phyloP scores from a whole-genome alignment of 2,888 invertebrate genomes.

The Epiblema foenella region DNA sequence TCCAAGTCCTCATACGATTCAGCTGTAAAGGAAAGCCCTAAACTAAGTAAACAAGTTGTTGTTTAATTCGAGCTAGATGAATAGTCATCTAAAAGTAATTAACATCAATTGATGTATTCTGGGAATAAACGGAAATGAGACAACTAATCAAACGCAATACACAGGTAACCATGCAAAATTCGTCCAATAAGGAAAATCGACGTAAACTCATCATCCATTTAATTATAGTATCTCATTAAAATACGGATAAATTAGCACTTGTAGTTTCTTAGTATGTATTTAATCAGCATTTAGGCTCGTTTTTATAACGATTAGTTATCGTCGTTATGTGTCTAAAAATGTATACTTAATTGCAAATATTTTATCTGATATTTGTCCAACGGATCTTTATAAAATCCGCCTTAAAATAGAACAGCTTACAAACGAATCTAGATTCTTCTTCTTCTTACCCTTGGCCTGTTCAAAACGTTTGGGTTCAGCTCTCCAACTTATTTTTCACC shows the following conservation, averaged over 20 bases:
- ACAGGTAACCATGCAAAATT: background rate
- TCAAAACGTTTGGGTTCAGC: no score
- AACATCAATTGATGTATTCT: conserved; percentile 30
- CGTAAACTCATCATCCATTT: conserved; percentile 15
- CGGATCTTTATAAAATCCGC: no score
- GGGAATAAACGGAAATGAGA: conserved; percentile 23
- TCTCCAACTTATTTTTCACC: no score
- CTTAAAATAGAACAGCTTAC: no score
- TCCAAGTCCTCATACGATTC: background rate
- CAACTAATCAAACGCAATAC: conserved; percentile 14
- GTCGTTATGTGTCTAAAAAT: no score
- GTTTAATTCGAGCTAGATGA: conserved; percentile 3
- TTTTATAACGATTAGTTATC: no score
- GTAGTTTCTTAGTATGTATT: background rate
- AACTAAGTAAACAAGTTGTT: background rate
- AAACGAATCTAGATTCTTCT: background rate
- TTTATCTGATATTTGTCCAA: no score
- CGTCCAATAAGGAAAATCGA: conserved; percentile 23
- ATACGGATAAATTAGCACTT: background rate
- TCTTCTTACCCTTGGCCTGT: background rate
- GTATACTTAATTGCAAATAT: no score
- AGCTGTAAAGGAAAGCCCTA: background rate
- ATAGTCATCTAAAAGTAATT: conserved; percentile 32
- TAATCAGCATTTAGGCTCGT: no score
- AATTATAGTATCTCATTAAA: background rate